Conservation (phyloP, 2,113 vertebrate species). For the Indicator indicator region DNA sequence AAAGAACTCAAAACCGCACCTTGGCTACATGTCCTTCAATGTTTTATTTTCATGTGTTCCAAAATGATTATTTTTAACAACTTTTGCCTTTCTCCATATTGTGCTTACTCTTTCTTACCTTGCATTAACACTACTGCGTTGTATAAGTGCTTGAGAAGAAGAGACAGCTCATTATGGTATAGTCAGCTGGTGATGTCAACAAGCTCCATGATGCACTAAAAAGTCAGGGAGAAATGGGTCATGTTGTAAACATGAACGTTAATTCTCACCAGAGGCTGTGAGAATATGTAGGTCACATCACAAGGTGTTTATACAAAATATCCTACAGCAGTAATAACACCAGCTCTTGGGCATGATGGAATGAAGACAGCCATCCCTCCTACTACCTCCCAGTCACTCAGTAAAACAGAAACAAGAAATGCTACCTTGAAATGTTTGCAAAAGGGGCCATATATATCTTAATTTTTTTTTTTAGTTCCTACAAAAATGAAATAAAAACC, state of each 20-base stretch:
- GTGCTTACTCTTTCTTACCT: neutral
- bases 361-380: neutral
- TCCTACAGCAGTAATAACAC: neutral
- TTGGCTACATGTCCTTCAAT: neutral
- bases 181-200: conserved; percentile 19
- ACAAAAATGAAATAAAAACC: neutral
- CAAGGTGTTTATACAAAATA: neutral
- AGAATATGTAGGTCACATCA: conserved; percentile 24
- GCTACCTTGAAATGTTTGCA: neutral
- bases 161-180: neutral
- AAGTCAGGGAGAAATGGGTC: neutral
- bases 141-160: neutral
- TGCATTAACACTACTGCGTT: neutral
- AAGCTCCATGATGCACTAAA: neutral
- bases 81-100: neutral
- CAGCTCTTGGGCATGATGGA: neutral
- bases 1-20: neutral
- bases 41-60: neutral
- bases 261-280: conserved; percentile 6
- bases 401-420: neutral
- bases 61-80: neutral
- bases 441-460: neutral
- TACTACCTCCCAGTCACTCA: neutral
- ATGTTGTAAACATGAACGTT: neutral
- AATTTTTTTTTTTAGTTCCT: neutral